These are phyloP conservation scores for Drosophila mimica DNA, from an alignment of 2,888 invertebrate genomes.

Conservation along the genomic window DNA sequence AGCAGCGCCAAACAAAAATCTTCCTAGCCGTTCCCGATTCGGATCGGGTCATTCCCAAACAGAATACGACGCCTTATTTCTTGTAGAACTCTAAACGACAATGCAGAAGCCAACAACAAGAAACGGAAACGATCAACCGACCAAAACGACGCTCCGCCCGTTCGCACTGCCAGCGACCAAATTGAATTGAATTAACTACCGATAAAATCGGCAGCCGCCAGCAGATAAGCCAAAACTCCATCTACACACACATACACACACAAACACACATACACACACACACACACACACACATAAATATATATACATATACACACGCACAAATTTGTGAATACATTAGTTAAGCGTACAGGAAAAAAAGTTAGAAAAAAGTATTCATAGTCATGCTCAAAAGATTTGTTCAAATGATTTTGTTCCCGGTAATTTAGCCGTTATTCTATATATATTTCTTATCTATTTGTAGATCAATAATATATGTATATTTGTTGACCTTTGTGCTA, in stretches of 20 bases:
- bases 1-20: constrained; percentile 92
- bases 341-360: constrained; percentile 2
- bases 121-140: constrained; percentile 7
- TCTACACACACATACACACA: not conserved
- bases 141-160: constrained; percentile 13
- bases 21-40: constrained; percentile 98
- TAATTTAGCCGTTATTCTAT: constrained; percentile 7
- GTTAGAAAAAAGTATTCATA: constrained; percentile 14
- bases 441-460: constrained; percentile 15
- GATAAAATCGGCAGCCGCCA: constrained; percentile 23
- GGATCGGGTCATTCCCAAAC: constrained; percentile 96
- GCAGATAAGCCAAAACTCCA: constrained; percentile 24
- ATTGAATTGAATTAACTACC: constrained; percentile 16
- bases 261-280: constrained; percentile 8
- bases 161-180: constrained; percentile 40
- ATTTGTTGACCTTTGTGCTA: constrained; percentile 30
- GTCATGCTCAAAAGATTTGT: constrained; percentile 42
- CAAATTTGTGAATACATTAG: constrained; percentile 5
- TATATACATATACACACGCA: not conserved
- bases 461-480: constrained; percentile 7
- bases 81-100: constrained; percentile 87
- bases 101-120: not conserved
- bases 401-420: constrained; percentile 38
- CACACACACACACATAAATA: constrained; percentile 2
- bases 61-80: constrained; percentile 98